Evolutionary conservation across 2,797 vertebrate genomes (phyloP), one percentile per base, ranked within the genome.

Genomic region (Eleutherodactylus coqui): DNA sequence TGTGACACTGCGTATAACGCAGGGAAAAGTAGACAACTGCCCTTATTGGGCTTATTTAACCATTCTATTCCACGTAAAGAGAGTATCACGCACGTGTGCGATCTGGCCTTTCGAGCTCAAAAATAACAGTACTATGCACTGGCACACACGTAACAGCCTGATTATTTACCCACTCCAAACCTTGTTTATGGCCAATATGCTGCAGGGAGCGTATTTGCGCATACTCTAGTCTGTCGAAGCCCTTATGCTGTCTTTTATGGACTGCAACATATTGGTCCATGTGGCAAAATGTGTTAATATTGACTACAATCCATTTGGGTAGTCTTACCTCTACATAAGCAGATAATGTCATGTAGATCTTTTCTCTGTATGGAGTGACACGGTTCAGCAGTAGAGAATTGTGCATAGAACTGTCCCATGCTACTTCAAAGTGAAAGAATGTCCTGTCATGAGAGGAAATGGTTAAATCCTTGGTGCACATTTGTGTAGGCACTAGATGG

Each of bases 391-490:
- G 94, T 85, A 99, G 92, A 0, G 98, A 98, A 93, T 99, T 99
- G 95, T 99, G 98, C 97, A 99, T 98, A 90, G 98, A 99, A 91
- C 98, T 99, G 83, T 99, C 98, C 98, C 98, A 99, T 17, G 97
- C 97, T 0, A 97, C 93, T 90, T 99, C 97, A 21, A 99, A 98
- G 85, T 96, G 98, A 92, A 95, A 99, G 91, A 99, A 99, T 24
- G 96, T 98, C 93, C 98, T 99, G 92, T 60, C 77, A 76, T 21
- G 32, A 36, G 38, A 82, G 36, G 27, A 83, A 83, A 14, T 53
- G 9, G 49, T 76, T 72, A 62, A 79, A 51, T 51, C 21, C 36
- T 72, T 34, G 29, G 14, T 13, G 51, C 10, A 62, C 3, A 53
- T 45, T 70, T 24, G 79, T 67, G 51, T 80, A 43, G 69, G 49